Conservation (phyloP, 2,888 invertebrate genomes). For the Acleris laterana region DNA sequence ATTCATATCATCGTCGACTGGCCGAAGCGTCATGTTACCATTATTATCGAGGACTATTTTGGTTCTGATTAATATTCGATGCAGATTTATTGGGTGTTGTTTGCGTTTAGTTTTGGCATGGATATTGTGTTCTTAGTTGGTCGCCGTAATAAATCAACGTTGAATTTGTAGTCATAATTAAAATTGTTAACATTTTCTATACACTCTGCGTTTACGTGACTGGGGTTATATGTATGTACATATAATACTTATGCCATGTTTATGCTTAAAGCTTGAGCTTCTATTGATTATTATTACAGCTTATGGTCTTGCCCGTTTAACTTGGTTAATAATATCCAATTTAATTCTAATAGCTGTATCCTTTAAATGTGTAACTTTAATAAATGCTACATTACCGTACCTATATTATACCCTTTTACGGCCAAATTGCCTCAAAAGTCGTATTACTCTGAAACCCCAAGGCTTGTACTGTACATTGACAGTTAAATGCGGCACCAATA, state of each 20-base stretch:
- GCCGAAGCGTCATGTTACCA: slow-evolving; percentile 21
- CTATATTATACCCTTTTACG: no score
- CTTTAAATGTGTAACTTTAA: no score
- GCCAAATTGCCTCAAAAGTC: no score
- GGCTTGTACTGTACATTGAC: no score
- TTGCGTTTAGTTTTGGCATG: slow-evolving; percentile 53
- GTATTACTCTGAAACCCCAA: no score
- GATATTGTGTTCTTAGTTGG: slow-evolving; percentile 45
- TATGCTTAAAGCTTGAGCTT: no score
- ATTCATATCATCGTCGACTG: slow-evolving; percentile 5
- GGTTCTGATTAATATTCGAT: slow-evolving; percentile 39
- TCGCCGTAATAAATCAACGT: slow-evolving; percentile 16
- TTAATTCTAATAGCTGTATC: no score
- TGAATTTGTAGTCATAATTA: slow-evolving; percentile 24
- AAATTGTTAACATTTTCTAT: slow-evolving; percentile 14
- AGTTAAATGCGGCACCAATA: no score
- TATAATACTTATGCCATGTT: neutral
- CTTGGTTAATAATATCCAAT: no score
- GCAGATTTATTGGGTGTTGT: slow-evolving; percentile 53
- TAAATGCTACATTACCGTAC: no score
- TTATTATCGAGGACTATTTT: slow-evolving; percentile 33
- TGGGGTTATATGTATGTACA: neutral
- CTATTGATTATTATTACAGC: no score
- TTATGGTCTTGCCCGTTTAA: no score
- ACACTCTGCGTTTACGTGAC: neutral